Evolutionary conservation across 2,113 vertebrate species (phyloP).

Genomic region (Cyanoramphus novaezelandiae): DNA sequence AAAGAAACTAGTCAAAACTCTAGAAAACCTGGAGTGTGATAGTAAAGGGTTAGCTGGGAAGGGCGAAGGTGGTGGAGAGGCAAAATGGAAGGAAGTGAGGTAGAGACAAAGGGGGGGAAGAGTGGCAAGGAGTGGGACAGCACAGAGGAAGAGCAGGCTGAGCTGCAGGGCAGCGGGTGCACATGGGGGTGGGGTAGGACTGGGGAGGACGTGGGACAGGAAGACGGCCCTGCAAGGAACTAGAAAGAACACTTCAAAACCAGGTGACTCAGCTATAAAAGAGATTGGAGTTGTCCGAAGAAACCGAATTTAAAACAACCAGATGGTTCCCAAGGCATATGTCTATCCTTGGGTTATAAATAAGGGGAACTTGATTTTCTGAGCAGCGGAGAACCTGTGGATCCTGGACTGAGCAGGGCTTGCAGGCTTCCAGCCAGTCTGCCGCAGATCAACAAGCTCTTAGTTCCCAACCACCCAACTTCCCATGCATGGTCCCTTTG

Average conservation of each 20-base stretch:
- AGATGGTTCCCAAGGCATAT: background rate
- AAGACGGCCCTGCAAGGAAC: conserved; percentile 1
- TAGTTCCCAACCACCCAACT: background rate
- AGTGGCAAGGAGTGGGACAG: background rate
- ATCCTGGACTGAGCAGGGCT: background rate
- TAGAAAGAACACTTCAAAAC: conserved; percentile 24
- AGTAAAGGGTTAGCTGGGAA: conserved; percentile 34
- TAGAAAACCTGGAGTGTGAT: background rate
- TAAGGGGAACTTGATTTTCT: background rate
- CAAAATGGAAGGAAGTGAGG: conserved; percentile 54
- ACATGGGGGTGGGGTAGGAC: background rate
- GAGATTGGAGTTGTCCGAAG: background rate
- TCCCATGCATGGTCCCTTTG: background rate
- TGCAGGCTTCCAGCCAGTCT: background rate
- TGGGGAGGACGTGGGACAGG: conserved; percentile 29
- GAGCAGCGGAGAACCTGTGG: background rate
- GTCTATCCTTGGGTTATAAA: background rate
- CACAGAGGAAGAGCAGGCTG: conserved; percentile 41
- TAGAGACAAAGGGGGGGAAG: conserved; percentile 49
- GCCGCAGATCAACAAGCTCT: background rate
- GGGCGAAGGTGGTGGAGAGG: background rate
- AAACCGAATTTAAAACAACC: background rate
- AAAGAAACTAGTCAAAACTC: background rate
- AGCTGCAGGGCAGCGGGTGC: background rate
- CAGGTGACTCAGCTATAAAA: background rate